Conservation (phyloP, 2,888 invertebrate genomes). For the Athripsodes cinereus region DNA sequence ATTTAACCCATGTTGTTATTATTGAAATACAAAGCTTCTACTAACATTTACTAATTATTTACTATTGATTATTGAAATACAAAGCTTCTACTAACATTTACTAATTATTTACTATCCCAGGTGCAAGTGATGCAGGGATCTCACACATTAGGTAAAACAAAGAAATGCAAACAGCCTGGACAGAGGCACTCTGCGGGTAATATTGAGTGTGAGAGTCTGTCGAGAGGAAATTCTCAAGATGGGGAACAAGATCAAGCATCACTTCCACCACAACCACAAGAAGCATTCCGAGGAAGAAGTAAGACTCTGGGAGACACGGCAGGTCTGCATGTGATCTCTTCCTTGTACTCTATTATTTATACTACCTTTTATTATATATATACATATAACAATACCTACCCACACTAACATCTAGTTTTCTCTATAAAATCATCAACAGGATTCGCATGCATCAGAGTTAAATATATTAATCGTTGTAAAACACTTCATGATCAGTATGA, state of each 20-base stretch:
- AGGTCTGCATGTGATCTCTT: conserved; percentile 43
- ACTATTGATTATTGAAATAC: no score
- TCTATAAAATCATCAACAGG: no score
- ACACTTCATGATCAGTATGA: no score
- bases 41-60: neutral
- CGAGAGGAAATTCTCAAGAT: conserved; percentile 65
- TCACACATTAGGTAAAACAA: conserved; percentile 78
- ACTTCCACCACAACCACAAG: conserved; percentile 36
- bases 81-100: no score
- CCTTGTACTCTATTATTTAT: no score
- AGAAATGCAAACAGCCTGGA: conserved; percentile 69
- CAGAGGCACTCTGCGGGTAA: conserved; percentile 79
- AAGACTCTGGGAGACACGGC: conserved; percentile 85
- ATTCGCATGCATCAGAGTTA: no score
- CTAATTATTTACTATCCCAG: conserved; percentile 32
- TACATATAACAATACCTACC: no score
- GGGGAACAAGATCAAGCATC: conserved; percentile 49
- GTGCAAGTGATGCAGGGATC: conserved; percentile 67
- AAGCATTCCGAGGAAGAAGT: conserved; percentile 73
- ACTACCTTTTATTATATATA: no score
- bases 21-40: no score
- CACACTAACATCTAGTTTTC: no score
- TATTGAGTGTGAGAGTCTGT: conserved; percentile 77
- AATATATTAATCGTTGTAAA: no score
- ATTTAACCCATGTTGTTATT: no score